A percentile compares a stretch with the other conserved stretches of the same genome.
phyloP scores from a whole-genome alignment of 2,113 vertebrate species.

The Tonatia bakeri region DNA sequence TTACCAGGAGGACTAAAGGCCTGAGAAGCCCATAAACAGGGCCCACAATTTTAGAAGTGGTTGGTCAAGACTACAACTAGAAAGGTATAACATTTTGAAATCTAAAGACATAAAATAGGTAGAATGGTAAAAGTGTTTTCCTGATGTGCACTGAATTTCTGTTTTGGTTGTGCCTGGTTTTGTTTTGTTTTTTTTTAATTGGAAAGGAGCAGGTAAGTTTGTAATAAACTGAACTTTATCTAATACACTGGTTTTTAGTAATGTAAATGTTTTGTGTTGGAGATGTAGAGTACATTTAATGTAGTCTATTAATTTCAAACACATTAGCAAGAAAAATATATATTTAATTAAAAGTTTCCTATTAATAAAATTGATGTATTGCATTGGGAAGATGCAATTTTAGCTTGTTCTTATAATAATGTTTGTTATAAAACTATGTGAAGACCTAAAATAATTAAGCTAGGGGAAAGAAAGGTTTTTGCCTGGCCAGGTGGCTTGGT shows the following conservation, averaged over 20 bases:
- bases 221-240: background rate
- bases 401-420: constrained; percentile 29
- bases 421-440: background rate
- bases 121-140: background rate
- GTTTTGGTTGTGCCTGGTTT: background rate
- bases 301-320: background rate
- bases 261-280: background rate
- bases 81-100: background rate
- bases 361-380: constrained; percentile 28
- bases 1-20: background rate
- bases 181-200: background rate
- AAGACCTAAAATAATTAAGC: constrained; percentile 31
- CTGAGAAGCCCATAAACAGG: background rate
- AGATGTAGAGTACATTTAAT: background rate
- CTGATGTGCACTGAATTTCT: background rate
- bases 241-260: background rate
- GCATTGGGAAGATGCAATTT: background rate
- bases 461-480: background rate
- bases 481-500: too few species aligned
- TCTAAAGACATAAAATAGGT: background rate
- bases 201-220: background rate
- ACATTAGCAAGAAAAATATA: background rate
- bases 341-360: constrained; percentile 14
- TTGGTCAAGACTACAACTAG: background rate
- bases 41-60: background rate